phyloP scores from a whole-genome alignment of 2,888 invertebrate species.

The Orthonevra nobilis region DNA sequence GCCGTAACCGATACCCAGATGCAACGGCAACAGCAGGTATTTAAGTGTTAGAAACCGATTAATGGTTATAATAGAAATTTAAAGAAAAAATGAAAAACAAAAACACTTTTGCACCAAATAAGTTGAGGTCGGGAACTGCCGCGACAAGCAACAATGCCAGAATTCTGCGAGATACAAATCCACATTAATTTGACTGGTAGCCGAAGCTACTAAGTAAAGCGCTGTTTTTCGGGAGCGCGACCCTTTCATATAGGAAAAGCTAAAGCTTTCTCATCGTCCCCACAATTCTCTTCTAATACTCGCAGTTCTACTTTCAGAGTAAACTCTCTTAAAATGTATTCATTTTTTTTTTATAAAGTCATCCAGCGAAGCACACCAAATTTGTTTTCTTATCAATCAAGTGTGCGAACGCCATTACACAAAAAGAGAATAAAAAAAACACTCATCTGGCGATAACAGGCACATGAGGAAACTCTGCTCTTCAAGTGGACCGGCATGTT shows the following conservation, averaged over 20 bases:
- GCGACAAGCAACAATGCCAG: conserved; percentile 66
- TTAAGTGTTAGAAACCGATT: too few species aligned
- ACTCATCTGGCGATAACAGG: conserved; percentile 46
- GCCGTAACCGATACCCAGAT: conserved; percentile 32
- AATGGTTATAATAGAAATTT: too few species aligned
- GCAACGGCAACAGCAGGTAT: conserved; percentile 22
- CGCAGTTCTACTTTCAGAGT: background rate
- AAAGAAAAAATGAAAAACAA: too few species aligned
- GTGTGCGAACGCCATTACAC: conserved; percentile 34
- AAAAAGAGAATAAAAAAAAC: conserved; percentile 42
- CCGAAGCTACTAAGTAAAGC: conserved; percentile 55
- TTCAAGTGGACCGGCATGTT: conserved; percentile 47
- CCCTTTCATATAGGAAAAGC: conserved; percentile 57
- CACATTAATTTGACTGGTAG: conserved; percentile 61
- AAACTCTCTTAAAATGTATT: conserved; percentile 18
- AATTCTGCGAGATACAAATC: conserved; percentile 54
- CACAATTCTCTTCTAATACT: background rate
- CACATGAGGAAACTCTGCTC: conserved; percentile 35
- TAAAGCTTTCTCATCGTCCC: conserved; percentile 15
- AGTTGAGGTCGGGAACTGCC: conserved; percentile 34
- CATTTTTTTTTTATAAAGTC: conserved; percentile 23
- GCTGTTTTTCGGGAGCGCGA: conserved; percentile 29
- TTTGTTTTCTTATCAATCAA: conserved; percentile 63
- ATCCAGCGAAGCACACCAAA: too few species aligned
- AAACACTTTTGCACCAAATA: conserved; percentile 58